Evolutionary conservation across 1,140 invertebrate genomes (phyloP).

Genomic region (Monomorium pharaonis): DNA sequence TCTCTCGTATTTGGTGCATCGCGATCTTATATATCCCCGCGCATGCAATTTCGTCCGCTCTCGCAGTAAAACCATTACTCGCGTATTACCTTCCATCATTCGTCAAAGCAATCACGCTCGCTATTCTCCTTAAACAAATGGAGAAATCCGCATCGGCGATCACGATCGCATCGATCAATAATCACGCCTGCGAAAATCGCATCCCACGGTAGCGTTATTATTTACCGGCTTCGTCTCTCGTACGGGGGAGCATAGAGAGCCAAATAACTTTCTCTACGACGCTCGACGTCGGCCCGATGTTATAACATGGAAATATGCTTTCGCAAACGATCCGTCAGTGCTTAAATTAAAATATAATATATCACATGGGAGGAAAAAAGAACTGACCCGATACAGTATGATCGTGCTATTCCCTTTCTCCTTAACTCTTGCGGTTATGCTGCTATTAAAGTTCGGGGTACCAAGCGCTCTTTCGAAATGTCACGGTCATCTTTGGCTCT

Average conservation of each 20-base stretch:
- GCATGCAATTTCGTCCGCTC: slow-evolving; percentile 45
- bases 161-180: slow-evolving; percentile 66
- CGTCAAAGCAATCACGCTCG: slow-evolving; percentile 61
- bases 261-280: slow-evolving; percentile 36
- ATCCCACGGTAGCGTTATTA: slow-evolving; percentile 58
- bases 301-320: slow-evolving; percentile 22
- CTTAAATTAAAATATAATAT: slow-evolving; percentile 25
- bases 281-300: neutral
- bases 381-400: neutral
- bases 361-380: neutral
- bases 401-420: neutral
- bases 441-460: too few relatives aligned
- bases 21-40: slow-evolving; percentile 30
- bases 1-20: slow-evolving; percentile 22
- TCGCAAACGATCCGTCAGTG: neutral
- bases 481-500: neutral
- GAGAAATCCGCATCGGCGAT: slow-evolving; percentile 32
- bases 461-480: neutral
- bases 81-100: slow-evolving; percentile 50
- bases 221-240: slow-evolving; percentile 27
- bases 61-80: slow-evolving; percentile 62
- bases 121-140: slow-evolving; percentile 52
- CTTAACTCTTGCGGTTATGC: neutral
- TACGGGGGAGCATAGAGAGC: slow-evolving; percentile 21
- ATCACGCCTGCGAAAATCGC: slow-evolving; percentile 62